Conservation (phyloP, 2,113 vertebrate species). For the Pipa parva region DNA sequence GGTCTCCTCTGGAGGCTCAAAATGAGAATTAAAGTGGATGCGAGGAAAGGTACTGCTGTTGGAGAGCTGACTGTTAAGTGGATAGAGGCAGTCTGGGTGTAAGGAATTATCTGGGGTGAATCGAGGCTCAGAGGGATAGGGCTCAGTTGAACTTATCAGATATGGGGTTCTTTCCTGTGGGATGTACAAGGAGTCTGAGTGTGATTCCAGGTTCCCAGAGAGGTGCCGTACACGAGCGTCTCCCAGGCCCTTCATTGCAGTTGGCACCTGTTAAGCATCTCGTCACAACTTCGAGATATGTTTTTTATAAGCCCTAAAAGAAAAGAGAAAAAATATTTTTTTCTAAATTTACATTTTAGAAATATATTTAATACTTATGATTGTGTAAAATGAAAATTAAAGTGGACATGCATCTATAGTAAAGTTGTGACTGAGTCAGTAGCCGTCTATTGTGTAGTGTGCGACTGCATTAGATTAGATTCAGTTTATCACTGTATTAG, state of each 20-base stretch:
- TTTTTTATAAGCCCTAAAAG: slow-evolving; percentile 39
- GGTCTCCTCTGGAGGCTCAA: slow-evolving; percentile 86
- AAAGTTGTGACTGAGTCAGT: no score
- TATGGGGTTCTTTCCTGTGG: slow-evolving; percentile 83
- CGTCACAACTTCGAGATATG: slow-evolving; percentile 40
- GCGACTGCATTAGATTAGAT: no score
- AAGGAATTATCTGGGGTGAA: slow-evolving; percentile 70
- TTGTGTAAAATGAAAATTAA: no score
- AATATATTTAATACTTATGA: no score
- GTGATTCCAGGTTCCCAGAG: slow-evolving; percentile 85
- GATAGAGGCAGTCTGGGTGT: slow-evolving; percentile 81
- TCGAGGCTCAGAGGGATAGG: slow-evolving; percentile 80
- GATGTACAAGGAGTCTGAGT: slow-evolving; percentile 76
- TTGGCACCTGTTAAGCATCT: slow-evolving; percentile 60
- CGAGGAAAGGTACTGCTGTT: slow-evolving; percentile 95
- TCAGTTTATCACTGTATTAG: no score
- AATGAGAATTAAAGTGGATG: slow-evolving; percentile 96
- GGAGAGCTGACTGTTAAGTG: slow-evolving; percentile 91
- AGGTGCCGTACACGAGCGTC: slow-evolving; percentile 87
- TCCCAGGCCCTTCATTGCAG: slow-evolving; percentile 92
- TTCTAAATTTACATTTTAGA: no score
- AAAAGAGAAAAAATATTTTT: not conserved
- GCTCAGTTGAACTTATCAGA: slow-evolving; percentile 85
- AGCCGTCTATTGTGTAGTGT: no score
- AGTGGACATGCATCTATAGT: no score